phyloP scores from a whole-genome alignment of 2,113 vertebrate genomes.

The Mormyrus iriodes region DNA sequence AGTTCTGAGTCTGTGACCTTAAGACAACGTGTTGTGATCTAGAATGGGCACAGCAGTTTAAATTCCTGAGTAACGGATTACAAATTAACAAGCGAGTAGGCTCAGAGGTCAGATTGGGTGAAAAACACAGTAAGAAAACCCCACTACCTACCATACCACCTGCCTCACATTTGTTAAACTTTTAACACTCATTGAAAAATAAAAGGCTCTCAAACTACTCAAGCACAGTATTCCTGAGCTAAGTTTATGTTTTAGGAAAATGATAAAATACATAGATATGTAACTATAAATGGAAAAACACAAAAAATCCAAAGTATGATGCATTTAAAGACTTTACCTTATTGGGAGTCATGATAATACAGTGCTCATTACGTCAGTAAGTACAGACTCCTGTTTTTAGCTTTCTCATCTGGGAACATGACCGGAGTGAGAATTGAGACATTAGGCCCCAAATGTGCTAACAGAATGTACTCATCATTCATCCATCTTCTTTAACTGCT shows the following conservation, averaged over 20 bases:
- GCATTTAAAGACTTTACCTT: neutral
- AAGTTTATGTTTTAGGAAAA: neutral
- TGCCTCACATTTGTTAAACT: neutral
- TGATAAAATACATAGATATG: neutral
- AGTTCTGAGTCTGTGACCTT: neutral
- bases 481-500: neutral
- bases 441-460: neutral
- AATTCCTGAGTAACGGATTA: neutral
- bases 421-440: neutral
- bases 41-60: neutral
- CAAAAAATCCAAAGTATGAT: neutral
- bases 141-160: neutral
- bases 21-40: neutral
- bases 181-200: neutral
- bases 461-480: neutral
- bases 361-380: neutral
- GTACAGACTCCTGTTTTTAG: neutral
- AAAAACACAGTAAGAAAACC: neutral
- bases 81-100: neutral
- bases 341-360: neutral
- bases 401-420: neutral
- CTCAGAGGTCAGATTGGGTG: neutral
- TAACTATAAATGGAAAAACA: neutral
- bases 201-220: neutral
- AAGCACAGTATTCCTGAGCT: neutral